Percentiles rank a stretch among this genome's conserved stretches.
Conservation (phyloP, 2,113 vertebrate genomes). For the Blennius ocellaris region DNA sequence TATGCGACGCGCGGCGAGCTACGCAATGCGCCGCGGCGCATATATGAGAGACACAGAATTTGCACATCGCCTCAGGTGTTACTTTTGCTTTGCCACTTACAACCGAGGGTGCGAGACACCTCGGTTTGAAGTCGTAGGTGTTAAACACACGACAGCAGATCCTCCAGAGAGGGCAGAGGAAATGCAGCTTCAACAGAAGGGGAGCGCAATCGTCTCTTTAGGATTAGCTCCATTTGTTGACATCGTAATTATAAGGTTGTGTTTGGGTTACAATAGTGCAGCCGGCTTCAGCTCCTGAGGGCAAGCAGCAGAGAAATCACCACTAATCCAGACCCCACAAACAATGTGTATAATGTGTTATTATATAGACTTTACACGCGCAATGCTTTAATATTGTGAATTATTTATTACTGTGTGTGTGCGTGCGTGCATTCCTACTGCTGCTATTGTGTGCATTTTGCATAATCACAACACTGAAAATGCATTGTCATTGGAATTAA, state of each 20-base stretch:
- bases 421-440: too few relatives aligned
- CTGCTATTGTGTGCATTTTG: too few relatives aligned
- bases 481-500: too few relatives aligned
- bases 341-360: neutral
- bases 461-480: too few relatives aligned
- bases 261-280: neutral
- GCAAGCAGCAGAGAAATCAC: neutral
- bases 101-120: slow-evolving; percentile 57
- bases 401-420: too few relatives aligned
- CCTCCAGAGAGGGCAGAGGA: slow-evolving; percentile 20
- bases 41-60: slow-evolving; percentile 33
- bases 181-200: neutral
- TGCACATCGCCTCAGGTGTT: slow-evolving; percentile 52
- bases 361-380: neutral
- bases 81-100: slow-evolving; percentile 33
- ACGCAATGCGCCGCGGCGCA: neutral
- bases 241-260: slow-evolving; percentile 27
- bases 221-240: neutral
- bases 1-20: neutral
- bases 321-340: too few relatives aligned
- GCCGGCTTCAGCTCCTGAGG: neutral
- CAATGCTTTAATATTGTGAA: too few relatives aligned
- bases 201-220: neutral
- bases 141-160: slow-evolving; percentile 53
- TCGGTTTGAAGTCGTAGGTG: slow-evolving; percentile 46